Percentiles rank a stretch among this genome's conserved stretches.
These are phyloP conservation scores for Siphlonurus alternatus DNA, from an alignment of 2,888 invertebrate species.

Conservation along the genomic window DNA sequence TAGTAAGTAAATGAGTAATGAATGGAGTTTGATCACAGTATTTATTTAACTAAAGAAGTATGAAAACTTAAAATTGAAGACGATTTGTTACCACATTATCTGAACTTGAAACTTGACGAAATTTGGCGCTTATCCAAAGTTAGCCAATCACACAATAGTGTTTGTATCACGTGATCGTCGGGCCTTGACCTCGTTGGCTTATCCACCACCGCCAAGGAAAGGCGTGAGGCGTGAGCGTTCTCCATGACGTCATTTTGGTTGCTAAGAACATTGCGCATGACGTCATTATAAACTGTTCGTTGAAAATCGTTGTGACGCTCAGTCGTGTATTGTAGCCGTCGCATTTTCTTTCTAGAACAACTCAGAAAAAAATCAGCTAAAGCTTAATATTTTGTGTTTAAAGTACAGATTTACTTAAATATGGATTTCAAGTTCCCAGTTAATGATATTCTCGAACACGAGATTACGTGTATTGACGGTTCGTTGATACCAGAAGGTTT, in stretches of 20 bases:
- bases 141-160: neutral
- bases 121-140: neutral
- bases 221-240: neutral
- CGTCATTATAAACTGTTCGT: neutral
- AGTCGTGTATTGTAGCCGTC: neutral
- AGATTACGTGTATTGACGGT: neutral
- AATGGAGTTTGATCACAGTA: too few relatives aligned
- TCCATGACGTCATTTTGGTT: neutral
- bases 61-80: too few relatives aligned
- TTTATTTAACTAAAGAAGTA: too few relatives aligned
- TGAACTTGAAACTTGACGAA: too few relatives aligned
- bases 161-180: neutral
- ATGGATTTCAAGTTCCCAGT: slow-evolving; percentile 1
- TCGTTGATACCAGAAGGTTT: neutral
- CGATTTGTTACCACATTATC: too few relatives aligned
- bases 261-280: neutral
- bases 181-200: neutral
- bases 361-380: too few relatives aligned
- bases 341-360: neutral
- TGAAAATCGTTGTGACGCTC: too few relatives aligned
- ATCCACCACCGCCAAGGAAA: neutral
- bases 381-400: neutral
- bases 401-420: neutral
- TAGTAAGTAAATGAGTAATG: too few relatives aligned
- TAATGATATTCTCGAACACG: neutral